Percentiles rank a stretch among this genome's conserved stretches.
phyloP scores from a whole-genome alignment of 2,113 vertebrate species.

The Bostrychus sinensis region DNA sequence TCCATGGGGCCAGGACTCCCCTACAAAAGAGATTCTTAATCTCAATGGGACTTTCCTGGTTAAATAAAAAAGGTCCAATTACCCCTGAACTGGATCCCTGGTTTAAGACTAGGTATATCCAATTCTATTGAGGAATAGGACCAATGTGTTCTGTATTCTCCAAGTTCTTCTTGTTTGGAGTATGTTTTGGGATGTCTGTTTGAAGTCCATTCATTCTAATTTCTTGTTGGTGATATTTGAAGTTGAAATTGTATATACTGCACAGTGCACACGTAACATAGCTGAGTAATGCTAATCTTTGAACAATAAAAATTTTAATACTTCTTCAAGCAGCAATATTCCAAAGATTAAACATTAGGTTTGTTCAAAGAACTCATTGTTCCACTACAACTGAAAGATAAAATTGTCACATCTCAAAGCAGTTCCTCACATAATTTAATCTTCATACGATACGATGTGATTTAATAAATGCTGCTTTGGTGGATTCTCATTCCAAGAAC shows the following conservation, averaged over 20 bases:
- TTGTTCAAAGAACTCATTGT: background rate
- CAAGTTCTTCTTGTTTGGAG: too few relatives aligned
- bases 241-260: too few relatives aligned
- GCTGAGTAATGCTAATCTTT: background rate
- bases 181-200: background rate
- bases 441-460: slow-evolving; percentile 5
- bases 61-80: too few relatives aligned
- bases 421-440: background rate
- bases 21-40: too few relatives aligned
- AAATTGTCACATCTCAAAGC: background rate
- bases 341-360: background rate
- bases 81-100: too few relatives aligned
- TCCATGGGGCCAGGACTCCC: too few relatives aligned
- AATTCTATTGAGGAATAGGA: too few relatives aligned
- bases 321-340: background rate
- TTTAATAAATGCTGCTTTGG: slow-evolving; percentile 6
- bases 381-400: background rate
- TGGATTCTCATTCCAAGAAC: slow-evolving; percentile 8
- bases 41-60: too few relatives aligned
- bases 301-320: background rate
- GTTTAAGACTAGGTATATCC: too few relatives aligned
- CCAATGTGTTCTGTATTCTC: too few relatives aligned
- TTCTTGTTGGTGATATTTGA: too few relatives aligned
- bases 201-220: background rate
- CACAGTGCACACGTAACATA: background rate